Base-by-base conservation (phyloP, 1,140 invertebrate genomes). In the Muscidifurax raptorellus region DNA sequence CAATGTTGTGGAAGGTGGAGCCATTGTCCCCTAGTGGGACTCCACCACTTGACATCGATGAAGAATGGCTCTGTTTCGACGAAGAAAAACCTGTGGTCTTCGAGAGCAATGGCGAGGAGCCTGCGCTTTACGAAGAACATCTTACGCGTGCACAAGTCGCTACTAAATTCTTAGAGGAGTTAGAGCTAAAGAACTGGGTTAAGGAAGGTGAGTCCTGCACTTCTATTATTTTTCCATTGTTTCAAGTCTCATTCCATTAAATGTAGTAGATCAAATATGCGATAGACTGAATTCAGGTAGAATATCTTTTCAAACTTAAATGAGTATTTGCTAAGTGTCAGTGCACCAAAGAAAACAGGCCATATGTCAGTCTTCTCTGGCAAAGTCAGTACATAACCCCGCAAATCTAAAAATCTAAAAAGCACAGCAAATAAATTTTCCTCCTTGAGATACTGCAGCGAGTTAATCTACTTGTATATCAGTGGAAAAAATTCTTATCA, bases 1-100 rank as follows among this genome's bases (percentile, higher is more conserved):
- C 90, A 87, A 89, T 90, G 89, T 30, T 87, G 52, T 94, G 93
- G 93, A 94, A 94, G 89, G 85, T 89, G 82, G 94, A 94, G 89
- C 94, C 94, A 69, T 86, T 90, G 85, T 94, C 94, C 86, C 94
- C 93, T 88, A 89, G 79, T 88, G 90, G 88, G 85, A 85, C 86
- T 79, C 83, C 88, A 47, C 64, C 84, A 13, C 72, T 87, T 28
- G 89, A 91, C 27, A 69, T 86, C 52, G 88, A 90, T 64, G 90
- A 91, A 36, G 90, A 92, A 86, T 91, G 88, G 89, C 47, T 89
- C n/a, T 86, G 86, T 83, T 80, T 89, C 66, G 85, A 91, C 80
- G 89, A 91, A 82, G 89, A 91, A 82, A 90, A 82, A 72, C 81
- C 59, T 88, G 89, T 86, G 82, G 86, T 88, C 85, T 25, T 52